Evolutionary conservation across 1,140 invertebrate genomes (phyloP), one percentile per base, ranked within the genome.

Genomic region (Latrodectus geometricus): DNA sequence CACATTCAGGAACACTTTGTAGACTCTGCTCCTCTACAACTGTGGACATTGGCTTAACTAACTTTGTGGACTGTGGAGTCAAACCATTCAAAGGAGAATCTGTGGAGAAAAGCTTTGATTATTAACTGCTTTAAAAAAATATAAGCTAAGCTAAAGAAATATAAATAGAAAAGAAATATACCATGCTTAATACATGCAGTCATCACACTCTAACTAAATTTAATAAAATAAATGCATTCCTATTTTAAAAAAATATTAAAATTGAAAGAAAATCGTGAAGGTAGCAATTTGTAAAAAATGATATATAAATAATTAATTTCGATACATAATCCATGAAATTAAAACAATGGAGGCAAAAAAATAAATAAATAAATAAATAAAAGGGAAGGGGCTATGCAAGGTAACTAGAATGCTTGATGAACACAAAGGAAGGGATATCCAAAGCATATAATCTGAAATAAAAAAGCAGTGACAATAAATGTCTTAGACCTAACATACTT

Each of bases 21-120:
- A 83, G 88, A 74, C 90, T 89, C 52, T 88, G 91, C 90, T 98
- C 96, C 91, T 98, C 97, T 89, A 97, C 95, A 65, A 98, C 91
- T 7, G 97, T 98, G 49, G 95, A 96, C 96, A 98, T 97, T 66
- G 96, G 94, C 90, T 97, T 93, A 56, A 95, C 94, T 88, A 97
- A 90, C 92, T 97, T 97, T 85, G 93, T 93, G 88, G 95, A 94
- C 48, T 95, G 95, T 9, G 94, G 93, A 89, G 93, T 94, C 70
- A 91, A 82, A 14, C 88, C 89, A 79, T 89, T 89, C 86, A 91
- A 90, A 9, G 96, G 96, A 52, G 85, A 87, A 54, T 52, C 85
- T 87, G 23, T 14, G 61, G 52, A 56, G 8, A 72, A 72, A 56
- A 20, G n/a, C 8, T 14, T 21, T 21, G 20, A 15, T 70, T 70